A percentile compares a stretch with the other conserved stretches of the same genome.
Conservation (phyloP, 1,140 invertebrate genomes). For the Mactra quadrangularis region DNA sequence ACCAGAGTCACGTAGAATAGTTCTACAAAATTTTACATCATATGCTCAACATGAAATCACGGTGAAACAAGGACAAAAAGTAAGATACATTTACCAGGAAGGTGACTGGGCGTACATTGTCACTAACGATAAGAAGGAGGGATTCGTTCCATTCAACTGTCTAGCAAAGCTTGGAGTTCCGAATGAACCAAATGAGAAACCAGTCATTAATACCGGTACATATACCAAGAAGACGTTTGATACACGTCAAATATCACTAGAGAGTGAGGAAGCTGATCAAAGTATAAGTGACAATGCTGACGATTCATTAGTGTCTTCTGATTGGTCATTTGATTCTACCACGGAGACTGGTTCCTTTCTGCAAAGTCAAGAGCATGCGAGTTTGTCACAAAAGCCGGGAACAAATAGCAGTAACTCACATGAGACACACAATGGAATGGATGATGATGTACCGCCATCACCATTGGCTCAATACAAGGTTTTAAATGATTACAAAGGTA, state of each 20-base stretch:
- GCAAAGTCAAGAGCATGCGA: background rate
- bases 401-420: too few relatives aligned
- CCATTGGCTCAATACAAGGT: constrained; percentile 2
- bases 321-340: constrained; percentile 23
- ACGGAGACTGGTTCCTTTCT: background rate
- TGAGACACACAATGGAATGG: too few relatives aligned
- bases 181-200: background rate
- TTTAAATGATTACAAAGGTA: constrained; percentile 7
- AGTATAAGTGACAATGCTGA: constrained; percentile 37
- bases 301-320: constrained; percentile 8
- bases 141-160: constrained; percentile 35
- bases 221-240: constrained; percentile 1
- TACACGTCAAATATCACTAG: constrained; percentile 7
- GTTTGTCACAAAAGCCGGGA: too few relatives aligned
- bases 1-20: constrained; percentile 40
- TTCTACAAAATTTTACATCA: constrained; percentile 39
- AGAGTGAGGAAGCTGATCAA: constrained; percentile 30
- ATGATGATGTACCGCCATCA: background rate
- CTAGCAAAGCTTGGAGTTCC: constrained; percentile 47
- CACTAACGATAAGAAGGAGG: constrained; percentile 53
- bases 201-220: constrained; percentile 1
- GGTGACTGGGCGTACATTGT: constrained; percentile 55
- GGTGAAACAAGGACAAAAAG: constrained; percentile 61
- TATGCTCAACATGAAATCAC: constrained; percentile 17
- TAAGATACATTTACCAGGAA: constrained; percentile 46